These are phyloP conservation scores for Timema podura DNA, from an alignment of 2,888 invertebrate species.

Conservation along the genomic window DNA sequence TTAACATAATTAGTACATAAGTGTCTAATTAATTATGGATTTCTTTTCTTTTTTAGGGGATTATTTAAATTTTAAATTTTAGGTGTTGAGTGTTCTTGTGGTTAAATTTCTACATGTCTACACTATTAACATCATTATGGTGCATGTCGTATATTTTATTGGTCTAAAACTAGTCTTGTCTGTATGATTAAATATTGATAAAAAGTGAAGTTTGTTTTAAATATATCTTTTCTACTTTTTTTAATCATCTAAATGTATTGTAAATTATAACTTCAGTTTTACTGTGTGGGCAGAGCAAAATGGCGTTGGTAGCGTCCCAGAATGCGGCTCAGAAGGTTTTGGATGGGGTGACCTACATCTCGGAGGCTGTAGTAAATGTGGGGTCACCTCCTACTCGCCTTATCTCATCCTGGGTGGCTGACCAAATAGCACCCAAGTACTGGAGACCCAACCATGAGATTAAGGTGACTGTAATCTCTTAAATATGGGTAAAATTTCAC, in stretches of 20 bases:
- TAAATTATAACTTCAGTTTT: neutral
- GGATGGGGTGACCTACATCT: constrained; percentile 60
- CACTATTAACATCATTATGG: too few species aligned
- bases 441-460: constrained; percentile 77
- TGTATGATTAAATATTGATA: neutral
- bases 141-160: too few species aligned
- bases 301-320: constrained; percentile 39
- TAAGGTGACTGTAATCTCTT: constrained; percentile 46
- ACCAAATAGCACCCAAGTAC: constrained; percentile 72
- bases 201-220: neutral
- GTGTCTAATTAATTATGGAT: too few species aligned
- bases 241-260: too few species aligned
- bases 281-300: constrained; percentile 39
- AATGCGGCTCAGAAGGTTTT: constrained; percentile 62
- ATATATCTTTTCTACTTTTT: too few species aligned
- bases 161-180: too few species aligned
- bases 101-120: too few species aligned
- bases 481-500: neutral
- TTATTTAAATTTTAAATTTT: too few species aligned
- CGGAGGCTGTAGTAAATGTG: constrained; percentile 59
- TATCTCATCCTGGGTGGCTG: constrained; percentile 68
- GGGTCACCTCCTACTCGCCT: constrained; percentile 67
- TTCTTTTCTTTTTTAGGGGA: too few species aligned
- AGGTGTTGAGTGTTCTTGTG: too few species aligned
- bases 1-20: too few species aligned